Percentiles rank a stretch among this genome's conserved stretches.
Conservation (phyloP, 2,888 invertebrate genomes). For the Lobophora halterata region DNA sequence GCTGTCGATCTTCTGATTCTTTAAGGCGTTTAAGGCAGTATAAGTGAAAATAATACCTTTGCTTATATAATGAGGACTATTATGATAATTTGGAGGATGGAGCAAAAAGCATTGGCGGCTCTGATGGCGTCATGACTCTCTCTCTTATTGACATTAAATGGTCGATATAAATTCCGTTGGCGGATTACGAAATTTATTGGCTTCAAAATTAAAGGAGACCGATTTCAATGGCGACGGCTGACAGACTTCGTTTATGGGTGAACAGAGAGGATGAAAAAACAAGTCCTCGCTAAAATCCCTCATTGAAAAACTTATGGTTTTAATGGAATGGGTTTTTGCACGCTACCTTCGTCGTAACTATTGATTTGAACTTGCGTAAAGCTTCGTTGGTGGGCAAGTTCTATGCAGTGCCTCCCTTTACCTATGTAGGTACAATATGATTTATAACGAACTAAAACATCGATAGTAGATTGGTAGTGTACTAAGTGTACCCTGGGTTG, state of each 20-base stretch:
- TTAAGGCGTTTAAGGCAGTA: too few relatives aligned
- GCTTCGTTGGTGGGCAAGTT: constrained; percentile 4
- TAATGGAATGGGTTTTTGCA: constrained; percentile 50
- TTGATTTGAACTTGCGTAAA: constrained; percentile 30
- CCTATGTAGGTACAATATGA: too few relatives aligned
- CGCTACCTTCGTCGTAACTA: constrained; percentile 19
- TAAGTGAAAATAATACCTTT: constrained; percentile 42
- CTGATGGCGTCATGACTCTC: constrained; percentile 45
- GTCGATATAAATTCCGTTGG: constrained; percentile 77
- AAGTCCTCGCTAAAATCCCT: constrained; percentile 45
- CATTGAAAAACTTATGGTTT: constrained; percentile 60
- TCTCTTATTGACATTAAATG: constrained; percentile 75
- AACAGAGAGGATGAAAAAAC: constrained; percentile 54
- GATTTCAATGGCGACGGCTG: constrained; percentile 74
- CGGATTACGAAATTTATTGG: constrained; percentile 79
- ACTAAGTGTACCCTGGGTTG: too few relatives aligned
- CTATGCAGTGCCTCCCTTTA: too few relatives aligned
- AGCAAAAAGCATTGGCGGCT: constrained; percentile 53
- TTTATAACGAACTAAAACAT: too few relatives aligned
- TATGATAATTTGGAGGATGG: constrained; percentile 50
- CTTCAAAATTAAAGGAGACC: constrained; percentile 78
- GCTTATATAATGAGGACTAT: constrained; percentile 67
- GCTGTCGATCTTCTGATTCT: too few relatives aligned
- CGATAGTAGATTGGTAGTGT: too few relatives aligned
- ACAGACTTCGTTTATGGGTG: constrained; percentile 67